Evolutionary conservation across 2,797 vertebrate genomes (phyloP), one percentile per base, ranked within the genome.

Genomic region (Poeciliopsis paucimaculata): DNA sequence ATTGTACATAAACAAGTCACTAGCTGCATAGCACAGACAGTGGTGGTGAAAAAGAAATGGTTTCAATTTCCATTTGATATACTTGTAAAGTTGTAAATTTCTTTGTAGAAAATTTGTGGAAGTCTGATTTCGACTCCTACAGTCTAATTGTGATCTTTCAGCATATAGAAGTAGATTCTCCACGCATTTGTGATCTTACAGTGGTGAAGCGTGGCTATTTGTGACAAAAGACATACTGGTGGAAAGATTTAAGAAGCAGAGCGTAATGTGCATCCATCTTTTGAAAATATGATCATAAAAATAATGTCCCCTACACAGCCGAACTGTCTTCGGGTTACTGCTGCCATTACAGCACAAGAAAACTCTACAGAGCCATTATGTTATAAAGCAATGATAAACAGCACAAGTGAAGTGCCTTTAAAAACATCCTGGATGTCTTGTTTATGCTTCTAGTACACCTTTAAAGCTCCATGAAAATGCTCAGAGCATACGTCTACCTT

Each of bases 281-380:
- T 86, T 78, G 87, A 92, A 91, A 91, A 92, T 87, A 82, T 76
- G 78, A 82, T 80, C 86, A 73, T 92, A 94, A 93, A 93, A 87
- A 87, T 77, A 81, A 87, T 82, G 86, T 86, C 80, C 80, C 87
- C 84, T 82, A 71, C 82, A 85, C 79, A 78, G 76, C 31, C 79
- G 64, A 83, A 86, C 47, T 78, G 85, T 90, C 85, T 85, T 68
- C 78, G 84, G 84, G 90, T 90, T 90, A 92, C 79, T 72, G 80
- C 87, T 47, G 57, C 90, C 80, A 87, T 91, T 86, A 91, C 82
- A 1, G 77, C 80, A 73, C 75, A 68, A 76, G 84, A 77, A 84
- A 88, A 86, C 84, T 86, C 80, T 83, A 87, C 88, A 79, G 82
- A 83, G 82, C 79, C 84, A 84, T 89, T 88, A 86, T 47, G 73